These are phyloP conservation scores for Panulirus ornatus DNA, from an alignment of 1,140 invertebrate genomes.

Conservation along the genomic window DNA sequence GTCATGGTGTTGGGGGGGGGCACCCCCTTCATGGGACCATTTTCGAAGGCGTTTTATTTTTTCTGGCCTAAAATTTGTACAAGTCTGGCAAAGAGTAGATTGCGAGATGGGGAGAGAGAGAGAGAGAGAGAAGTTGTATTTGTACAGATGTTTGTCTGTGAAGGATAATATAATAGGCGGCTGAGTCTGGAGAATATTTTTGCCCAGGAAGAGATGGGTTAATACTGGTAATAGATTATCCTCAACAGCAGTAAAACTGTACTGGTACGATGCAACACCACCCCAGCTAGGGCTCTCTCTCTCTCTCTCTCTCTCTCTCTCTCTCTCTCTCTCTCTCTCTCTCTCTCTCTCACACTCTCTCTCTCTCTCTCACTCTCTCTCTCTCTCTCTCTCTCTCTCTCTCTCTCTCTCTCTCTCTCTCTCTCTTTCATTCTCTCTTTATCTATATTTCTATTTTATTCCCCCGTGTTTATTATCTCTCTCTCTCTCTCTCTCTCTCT, in stretches of 20 bases:
- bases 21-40: no score
- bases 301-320: background rate
- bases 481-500: conserved; percentile 11
- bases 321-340: conserved; percentile 30
- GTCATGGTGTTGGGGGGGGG: no score
- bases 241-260: no score
- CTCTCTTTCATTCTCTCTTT: conserved; percentile 7
- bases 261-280: conserved; percentile 5
- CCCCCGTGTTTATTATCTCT: background rate
- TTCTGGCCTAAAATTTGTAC: no score
- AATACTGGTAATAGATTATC: no score
- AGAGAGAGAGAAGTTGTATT: background rate
- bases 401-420: conserved; percentile 29
- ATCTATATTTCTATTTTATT: background rate
- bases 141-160: conserved; percentile 24
- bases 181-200: no score
- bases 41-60: no score
- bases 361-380: no score
- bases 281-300: background rate
- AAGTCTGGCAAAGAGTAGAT: no score
- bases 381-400: conserved; percentile 24
- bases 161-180: conserved; percentile 15
- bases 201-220: no score
- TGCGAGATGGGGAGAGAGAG: background rate
- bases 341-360: no score